Evolutionary conservation across 2,113 vertebrate genomes (phyloP).

Genomic region (Dinomys branickii): DNA sequence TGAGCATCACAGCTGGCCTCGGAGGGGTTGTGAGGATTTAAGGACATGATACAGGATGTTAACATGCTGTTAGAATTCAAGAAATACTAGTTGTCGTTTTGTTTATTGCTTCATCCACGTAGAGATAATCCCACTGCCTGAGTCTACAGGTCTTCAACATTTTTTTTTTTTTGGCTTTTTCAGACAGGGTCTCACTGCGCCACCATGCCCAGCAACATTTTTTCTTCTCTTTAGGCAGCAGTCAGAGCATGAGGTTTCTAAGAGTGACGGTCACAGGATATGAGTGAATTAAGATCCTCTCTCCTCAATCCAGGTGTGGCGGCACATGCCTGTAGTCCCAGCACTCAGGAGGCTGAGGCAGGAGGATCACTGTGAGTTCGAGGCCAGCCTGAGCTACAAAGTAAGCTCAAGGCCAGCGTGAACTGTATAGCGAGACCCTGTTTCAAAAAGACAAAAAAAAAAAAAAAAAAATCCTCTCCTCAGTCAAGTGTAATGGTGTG

Average conservation of each 20-base stretch:
- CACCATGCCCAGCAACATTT: too few relatives aligned
- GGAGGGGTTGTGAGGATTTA: too few relatives aligned
- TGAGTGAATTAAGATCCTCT: not conserved
- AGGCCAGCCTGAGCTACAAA: too few relatives aligned
- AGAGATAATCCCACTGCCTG: not conserved
- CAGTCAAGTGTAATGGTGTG: not conserved
- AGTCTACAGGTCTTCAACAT: not conserved
- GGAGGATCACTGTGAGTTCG: too few relatives aligned
- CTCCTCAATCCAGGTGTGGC: too few relatives aligned
- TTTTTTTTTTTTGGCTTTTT: too few relatives aligned
- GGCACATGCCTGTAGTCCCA: too few relatives aligned
- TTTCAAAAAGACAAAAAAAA: too few relatives aligned
- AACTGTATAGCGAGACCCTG: too few relatives aligned
- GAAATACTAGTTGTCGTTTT: not conserved
- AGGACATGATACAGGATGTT: not conserved
- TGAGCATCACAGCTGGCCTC: not conserved
- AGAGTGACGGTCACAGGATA: not conserved
- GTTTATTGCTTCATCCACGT: not conserved
- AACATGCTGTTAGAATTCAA: not conserved
- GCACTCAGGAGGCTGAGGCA: too few relatives aligned
- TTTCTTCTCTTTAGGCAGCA: not conserved
- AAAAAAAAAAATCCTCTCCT: not conserved
- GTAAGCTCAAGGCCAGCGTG: too few relatives aligned
- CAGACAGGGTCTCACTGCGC: too few relatives aligned
- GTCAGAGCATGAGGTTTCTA: not conserved